These are phyloP conservation scores for Hyles vespertilio DNA, from an alignment of 1,140 invertebrate genomes.

Conservation along the genomic window DNA sequence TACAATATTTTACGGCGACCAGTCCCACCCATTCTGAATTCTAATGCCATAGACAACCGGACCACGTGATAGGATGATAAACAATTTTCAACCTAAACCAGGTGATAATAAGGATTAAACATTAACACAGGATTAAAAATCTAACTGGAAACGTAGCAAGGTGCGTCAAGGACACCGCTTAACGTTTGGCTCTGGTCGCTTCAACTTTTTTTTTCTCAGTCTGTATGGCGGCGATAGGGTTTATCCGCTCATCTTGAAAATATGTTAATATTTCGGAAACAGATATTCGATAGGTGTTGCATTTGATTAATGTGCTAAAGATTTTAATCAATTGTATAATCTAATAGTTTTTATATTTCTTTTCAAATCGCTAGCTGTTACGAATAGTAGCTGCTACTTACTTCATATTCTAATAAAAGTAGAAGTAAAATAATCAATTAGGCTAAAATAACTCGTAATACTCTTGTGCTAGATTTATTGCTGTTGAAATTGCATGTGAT, in stretches of 20 bases:
- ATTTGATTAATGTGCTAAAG: no score
- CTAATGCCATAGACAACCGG: conserved; percentile 20
- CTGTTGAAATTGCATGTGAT: no score
- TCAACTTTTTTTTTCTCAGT: conserved; percentile 33
- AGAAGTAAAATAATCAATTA: no score
- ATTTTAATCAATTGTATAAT: no score
- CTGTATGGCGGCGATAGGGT: conserved; percentile 15
- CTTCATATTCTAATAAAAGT: no score
- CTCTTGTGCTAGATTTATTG: no score
- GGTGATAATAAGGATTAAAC: not conserved
- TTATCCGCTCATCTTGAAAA: not conserved
- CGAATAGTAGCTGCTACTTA: no score
- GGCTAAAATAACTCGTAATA: no score
- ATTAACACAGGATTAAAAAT: conserved; percentile 6
- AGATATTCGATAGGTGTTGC: no score
- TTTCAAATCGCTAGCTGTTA: no score
- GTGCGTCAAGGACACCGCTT: conserved; percentile 42
- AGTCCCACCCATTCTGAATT: conserved; percentile 30
- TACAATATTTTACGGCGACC: conserved; percentile 3
- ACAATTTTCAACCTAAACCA: not conserved
- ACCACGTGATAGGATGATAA: not conserved
- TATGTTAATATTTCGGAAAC: no score
- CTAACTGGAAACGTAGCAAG: conserved; percentile 34
- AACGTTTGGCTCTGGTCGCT: conserved; percentile 32
- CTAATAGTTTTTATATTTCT: no score